Base-by-base conservation (phyloP, 2,888 invertebrate species). In the Brachypalpus laphriformis region DNA sequence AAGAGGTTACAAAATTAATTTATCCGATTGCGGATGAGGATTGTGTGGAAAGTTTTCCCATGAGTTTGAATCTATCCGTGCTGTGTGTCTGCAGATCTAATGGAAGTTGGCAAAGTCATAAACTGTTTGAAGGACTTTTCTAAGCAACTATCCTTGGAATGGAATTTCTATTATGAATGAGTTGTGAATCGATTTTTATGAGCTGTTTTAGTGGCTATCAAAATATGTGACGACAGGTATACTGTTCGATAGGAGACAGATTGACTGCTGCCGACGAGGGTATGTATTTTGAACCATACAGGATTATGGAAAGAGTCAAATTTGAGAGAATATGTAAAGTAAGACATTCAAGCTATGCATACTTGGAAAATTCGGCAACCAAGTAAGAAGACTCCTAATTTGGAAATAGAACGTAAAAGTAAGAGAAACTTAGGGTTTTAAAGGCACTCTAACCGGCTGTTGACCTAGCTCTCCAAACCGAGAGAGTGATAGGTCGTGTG, bases 161-260 rank as follows among this genome's bases (percentile, higher is more conserved):
- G 42, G 25, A 25, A 14, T 18, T 11, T 5, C 42, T 11, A 6
- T 42, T 42, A 28, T 14, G 1, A 61, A 28, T 14, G 61, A 42
- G 42, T 61, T 42, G 61, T 42, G 5, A 61, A 42, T 42, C 40
- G 22, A 40, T 14, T 40, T 59, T 59, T 42, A 61, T 25, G 59
- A 42, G 9, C 8, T 2, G 11, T 28, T 54, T 54, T n/a, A 28
- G 28, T 28, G 28, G 16, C 54, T 28, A 61, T 11, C 14, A 28
- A 31, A 11, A 45, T 7, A n/a, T 5, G 18, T 18, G 5, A 28
- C 3, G 16, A 14, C 28, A 18, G 42, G 42, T 61, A 25, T 16
- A 9, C 11, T n/a, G 1, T 4, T 54, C 31, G 31, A 9, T 11
- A 3, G 37, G n/a, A 57, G 57, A 57, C 57, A 2, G 3, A 14